Conservation (phyloP, 2,797 vertebrate genomes). For the Craterocephalus amniculus region DNA sequence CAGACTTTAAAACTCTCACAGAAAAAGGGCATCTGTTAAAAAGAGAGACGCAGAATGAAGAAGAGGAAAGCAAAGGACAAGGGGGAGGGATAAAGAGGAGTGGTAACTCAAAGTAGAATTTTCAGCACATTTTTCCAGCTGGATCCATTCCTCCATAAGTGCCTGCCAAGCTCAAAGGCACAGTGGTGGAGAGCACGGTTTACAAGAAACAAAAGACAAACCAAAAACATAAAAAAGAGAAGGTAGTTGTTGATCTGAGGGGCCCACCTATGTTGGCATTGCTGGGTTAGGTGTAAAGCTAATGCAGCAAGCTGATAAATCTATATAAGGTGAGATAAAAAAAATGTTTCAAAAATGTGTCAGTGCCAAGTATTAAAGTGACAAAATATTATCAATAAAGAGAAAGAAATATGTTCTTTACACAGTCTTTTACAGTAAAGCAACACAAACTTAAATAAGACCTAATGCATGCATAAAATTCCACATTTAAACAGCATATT, state of each 20-base stretch:
- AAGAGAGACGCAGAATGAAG: slow-evolving; percentile 39
- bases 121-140: slow-evolving; percentile 68
- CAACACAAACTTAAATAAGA: too few relatives aligned
- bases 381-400: too few relatives aligned
- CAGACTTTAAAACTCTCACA: slow-evolving; percentile 70
- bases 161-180: slow-evolving; percentile 39
- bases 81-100: slow-evolving; percentile 58
- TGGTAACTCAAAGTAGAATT: slow-evolving; percentile 68
- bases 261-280: slow-evolving; percentile 41
- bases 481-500: slow-evolving; percentile 2
- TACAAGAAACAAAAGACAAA: slow-evolving; percentile 23
- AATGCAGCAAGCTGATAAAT: slow-evolving; percentile 27
- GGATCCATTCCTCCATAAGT: slow-evolving; percentile 54
- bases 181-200: slow-evolving; percentile 13
- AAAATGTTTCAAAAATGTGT: not conserved
- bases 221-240: slow-evolving; percentile 2
- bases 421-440: too few relatives aligned
- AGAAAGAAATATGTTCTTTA: too few relatives aligned
- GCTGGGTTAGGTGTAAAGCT: slow-evolving; percentile 18
- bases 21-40: slow-evolving; percentile 76
- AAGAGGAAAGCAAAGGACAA: slow-evolving; percentile 49
- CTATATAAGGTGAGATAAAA: too few relatives aligned
- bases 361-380: too few relatives aligned
- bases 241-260: slow-evolving; percentile 11
- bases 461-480: not conserved